Conservation (phyloP, 2,113 vertebrate genomes). For the Tenebrosternarchus preto region DNA sequence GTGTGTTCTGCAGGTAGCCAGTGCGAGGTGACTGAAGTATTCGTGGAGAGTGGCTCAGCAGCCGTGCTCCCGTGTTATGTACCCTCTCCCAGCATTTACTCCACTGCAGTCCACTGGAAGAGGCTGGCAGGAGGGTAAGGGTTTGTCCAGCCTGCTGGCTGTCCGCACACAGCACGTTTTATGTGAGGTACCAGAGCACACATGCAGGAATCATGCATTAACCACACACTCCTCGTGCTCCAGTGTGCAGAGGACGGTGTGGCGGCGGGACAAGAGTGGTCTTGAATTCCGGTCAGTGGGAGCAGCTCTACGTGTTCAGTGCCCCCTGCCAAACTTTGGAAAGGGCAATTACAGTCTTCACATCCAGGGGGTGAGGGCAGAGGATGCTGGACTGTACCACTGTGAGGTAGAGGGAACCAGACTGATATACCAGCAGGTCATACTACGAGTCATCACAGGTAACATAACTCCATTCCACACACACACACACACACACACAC, state of each 20-base stretch:
- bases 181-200: not conserved
- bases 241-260: constrained; percentile 63
- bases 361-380: constrained; percentile 52
- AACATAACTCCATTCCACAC: constrained; percentile 15
- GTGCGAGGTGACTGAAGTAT: constrained; percentile 54
- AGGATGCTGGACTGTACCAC: constrained; percentile 67
- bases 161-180: not conserved
- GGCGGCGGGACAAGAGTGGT: constrained; percentile 66
- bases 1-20: constrained; percentile 48
- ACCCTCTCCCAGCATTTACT: accelerated
- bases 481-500: not conserved
- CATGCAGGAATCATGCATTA: too few species aligned
- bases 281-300: constrained; percentile 61
- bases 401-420: constrained; percentile 47
- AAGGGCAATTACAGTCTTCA: constrained; percentile 64
- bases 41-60: constrained; percentile 62
- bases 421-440: not conserved
- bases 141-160: not conserved
- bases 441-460: constrained; percentile 71
- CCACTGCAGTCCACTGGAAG: constrained; percentile 58
- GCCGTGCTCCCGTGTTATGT: constrained; percentile 67
- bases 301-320: constrained; percentile 42
- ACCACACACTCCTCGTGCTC: not conserved
- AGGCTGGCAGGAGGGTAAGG: constrained; percentile 58
- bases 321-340: constrained; percentile 53